Percentiles rank a stretch among this genome's conserved stretches.
These are phyloP conservation scores for Myotis lucifugus DNA, from an alignment of 2,113 vertebrate species.

Conservation along the genomic window DNA sequence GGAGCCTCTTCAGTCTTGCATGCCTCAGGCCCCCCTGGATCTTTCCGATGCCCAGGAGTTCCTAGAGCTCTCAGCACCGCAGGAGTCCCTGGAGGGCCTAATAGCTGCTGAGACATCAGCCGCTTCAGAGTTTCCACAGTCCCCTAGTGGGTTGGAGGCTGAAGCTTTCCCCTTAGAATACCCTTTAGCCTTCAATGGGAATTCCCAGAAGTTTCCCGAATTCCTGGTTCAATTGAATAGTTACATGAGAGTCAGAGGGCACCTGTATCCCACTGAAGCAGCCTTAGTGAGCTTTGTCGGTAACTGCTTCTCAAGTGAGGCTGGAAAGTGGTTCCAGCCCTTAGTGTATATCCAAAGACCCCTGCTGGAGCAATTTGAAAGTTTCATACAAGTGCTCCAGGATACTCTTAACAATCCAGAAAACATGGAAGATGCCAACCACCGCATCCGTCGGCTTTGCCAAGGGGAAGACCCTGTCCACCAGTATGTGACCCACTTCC, in stretches of 20 bases:
- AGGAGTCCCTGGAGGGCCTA: not conserved
- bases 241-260: conserved; percentile 39
- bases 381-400: conserved; percentile 30
- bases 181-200: not conserved
- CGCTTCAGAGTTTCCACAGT: not conserved
- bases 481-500: not conserved
- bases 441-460: not conserved
- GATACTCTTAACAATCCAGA: conserved; percentile 32
- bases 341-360: conserved; percentile 40
- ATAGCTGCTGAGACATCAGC: conserved; percentile 1
- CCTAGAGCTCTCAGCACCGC: not conserved
- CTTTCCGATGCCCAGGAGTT: conserved; percentile 35
- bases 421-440: not conserved
- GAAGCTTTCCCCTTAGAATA: conserved; percentile 27
- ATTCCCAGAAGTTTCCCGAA: conserved; percentile 43
- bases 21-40: not conserved
- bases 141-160: not conserved
- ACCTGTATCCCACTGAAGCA: conserved; percentile 22
- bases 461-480: not conserved
- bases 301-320: conserved; percentile 34
- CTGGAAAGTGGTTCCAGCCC: conserved; percentile 42
- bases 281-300: conserved; percentile 44
- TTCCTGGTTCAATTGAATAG: conserved; percentile 37
- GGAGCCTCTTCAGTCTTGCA: not conserved
- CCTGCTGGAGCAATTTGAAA: conserved; percentile 49